A percentile compares a stretch with the other conserved stretches of the same genome.
phyloP scores from a whole-genome alignment of 1,140 invertebrate species.

The Pinna nobilis region DNA sequence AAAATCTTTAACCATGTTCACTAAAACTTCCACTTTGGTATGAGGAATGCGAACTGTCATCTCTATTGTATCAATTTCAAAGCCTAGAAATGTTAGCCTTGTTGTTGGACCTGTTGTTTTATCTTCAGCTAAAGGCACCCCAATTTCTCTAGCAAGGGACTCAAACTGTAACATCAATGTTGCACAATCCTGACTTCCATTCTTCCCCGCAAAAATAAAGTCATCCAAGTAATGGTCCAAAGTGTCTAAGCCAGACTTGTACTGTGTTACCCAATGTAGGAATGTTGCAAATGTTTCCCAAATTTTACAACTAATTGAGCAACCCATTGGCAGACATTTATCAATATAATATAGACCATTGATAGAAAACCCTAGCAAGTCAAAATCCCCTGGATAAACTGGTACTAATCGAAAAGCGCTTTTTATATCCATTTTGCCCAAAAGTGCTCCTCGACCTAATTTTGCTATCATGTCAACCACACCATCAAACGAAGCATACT shows the following conservation, averaged over 20 bases:
- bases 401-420: conserved; percentile 26
- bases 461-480: neutral
- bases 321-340: conserved; percentile 30
- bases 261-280: conserved; percentile 4
- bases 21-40: conserved; percentile 5
- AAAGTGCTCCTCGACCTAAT: neutral
- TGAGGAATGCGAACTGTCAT: conserved; percentile 11
- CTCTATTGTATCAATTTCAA: conserved; percentile 30
- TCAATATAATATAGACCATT: conserved; percentile 30
- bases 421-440: conserved; percentile 28
- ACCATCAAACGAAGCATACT: neutral
- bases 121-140: conserved; percentile 18
- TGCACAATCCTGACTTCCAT: neutral
- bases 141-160: neutral
- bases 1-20: neutral
- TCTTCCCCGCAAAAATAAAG: neutral
- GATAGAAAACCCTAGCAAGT: conserved; percentile 26
- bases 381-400: conserved; percentile 15
- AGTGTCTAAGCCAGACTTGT: neutral
- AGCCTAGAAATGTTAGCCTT: conserved; percentile 13
- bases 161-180: neutral
- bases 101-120: conserved; percentile 25
- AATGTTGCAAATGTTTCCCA: conserved; percentile 31
- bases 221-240: conserved; percentile 2
- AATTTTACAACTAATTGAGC: conserved; percentile 23